These are phyloP conservation scores for Drosophila borborema DNA, from an alignment of 2,888 invertebrate genomes.

Conservation along the genomic window DNA sequence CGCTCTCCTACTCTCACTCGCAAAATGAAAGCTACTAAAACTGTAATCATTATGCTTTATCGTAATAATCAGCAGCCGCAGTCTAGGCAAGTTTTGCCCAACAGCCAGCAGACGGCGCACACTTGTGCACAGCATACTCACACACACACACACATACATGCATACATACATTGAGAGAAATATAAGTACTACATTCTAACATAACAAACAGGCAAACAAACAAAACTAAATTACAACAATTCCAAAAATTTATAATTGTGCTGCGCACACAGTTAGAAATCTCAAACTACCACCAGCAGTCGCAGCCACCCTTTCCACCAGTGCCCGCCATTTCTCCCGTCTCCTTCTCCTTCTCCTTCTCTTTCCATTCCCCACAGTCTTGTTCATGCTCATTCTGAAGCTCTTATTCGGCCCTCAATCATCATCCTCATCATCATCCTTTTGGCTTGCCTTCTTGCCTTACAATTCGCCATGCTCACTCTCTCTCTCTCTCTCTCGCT, in stretches of 20 bases:
- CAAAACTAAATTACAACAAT: constrained; percentile 82
- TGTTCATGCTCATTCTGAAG: constrained; percentile 43
- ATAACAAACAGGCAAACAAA: constrained; percentile 78
- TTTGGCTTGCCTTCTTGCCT: constrained; percentile 71
- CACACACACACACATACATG: constrained; percentile 26
- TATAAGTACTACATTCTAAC: constrained; percentile 61
- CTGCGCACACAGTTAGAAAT: constrained; percentile 72
- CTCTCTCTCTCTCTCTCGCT: constrained; percentile 23
- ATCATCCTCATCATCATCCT: constrained; percentile 71
- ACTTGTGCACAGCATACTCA: constrained; percentile 45
- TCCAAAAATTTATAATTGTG: constrained; percentile 82
- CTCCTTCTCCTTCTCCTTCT: not conserved
- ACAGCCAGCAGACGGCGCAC: constrained; percentile 35
- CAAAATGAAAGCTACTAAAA: constrained; percentile 69
- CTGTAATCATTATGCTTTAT: constrained; percentile 79
- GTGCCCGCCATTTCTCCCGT: not conserved
- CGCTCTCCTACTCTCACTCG: constrained; percentile 20
- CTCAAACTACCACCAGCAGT: constrained; percentile 68
- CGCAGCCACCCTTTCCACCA: constrained; percentile 45
- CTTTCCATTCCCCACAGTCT: constrained; percentile 2
- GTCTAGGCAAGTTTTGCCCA: constrained; percentile 54
- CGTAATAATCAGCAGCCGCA: constrained; percentile 78
- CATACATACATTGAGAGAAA: constrained; percentile 13
- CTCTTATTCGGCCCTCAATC: constrained; percentile 63
- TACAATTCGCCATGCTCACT: constrained; percentile 64